phyloP scores from a whole-genome alignment of 1,140 invertebrate genomes.

The Meteorus sp. region DNA sequence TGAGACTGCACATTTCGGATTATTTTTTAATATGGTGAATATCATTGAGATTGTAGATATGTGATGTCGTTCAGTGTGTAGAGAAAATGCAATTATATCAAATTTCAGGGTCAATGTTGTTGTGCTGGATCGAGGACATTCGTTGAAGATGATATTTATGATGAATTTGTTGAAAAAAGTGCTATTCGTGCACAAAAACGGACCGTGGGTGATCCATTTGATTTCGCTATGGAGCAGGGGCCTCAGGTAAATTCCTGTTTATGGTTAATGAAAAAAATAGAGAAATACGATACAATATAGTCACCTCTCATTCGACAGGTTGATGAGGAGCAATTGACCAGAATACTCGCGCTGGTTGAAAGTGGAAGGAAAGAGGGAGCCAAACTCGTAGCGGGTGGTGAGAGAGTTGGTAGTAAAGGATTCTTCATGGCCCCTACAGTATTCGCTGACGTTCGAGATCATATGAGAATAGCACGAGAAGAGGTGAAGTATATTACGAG shows the following conservation, averaged over 20 bases:
- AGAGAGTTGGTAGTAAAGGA: slow-evolving; percentile 72
- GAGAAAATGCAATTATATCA: too few relatives aligned
- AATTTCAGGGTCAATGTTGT: slow-evolving; percentile 67
- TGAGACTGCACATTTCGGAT: slow-evolving; percentile 76
- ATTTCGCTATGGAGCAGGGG: slow-evolving; percentile 81
- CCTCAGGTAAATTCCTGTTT: slow-evolving; percentile 84
- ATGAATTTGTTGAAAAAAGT: slow-evolving; percentile 91
- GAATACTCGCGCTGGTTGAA: slow-evolving; percentile 84
- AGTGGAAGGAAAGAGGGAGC: slow-evolving; percentile 89
- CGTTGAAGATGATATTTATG: slow-evolving; percentile 92
- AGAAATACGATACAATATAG: too few relatives aligned
- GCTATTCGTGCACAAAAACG: slow-evolving; percentile 80
- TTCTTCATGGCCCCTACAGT: slow-evolving; percentile 96
- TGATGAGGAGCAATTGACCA: slow-evolving; percentile 83
- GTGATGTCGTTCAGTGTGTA: too few relatives aligned
- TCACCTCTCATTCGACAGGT: too few relatives aligned
- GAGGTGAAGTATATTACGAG: too few relatives aligned
- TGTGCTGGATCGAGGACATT: slow-evolving; percentile 81
- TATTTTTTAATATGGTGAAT: slow-evolving; percentile 83
- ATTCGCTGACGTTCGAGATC: slow-evolving; percentile 88
- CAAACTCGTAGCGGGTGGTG: slow-evolving; percentile 79
- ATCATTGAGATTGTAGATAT: too few relatives aligned
- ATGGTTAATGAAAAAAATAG: too few relatives aligned
- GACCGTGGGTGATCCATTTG: slow-evolving; percentile 89
- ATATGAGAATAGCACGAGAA: slow-evolving; percentile 91